Conservation (phyloP, 2,113 vertebrate species). For the Oncorhynchus mykiss region DNA sequence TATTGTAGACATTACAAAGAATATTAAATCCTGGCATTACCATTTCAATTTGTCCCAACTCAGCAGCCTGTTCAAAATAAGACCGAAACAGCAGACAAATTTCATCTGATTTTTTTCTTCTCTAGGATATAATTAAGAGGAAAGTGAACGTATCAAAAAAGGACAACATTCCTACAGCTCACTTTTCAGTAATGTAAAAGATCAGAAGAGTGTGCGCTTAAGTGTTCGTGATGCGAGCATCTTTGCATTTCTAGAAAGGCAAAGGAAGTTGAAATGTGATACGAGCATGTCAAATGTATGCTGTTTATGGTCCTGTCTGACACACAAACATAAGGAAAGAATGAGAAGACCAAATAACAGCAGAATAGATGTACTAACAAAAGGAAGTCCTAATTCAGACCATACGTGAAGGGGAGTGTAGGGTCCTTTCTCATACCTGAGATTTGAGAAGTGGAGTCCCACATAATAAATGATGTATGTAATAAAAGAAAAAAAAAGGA, state of each 20-base stretch:
- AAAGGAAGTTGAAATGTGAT: conserved; percentile 58
- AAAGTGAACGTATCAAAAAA: background rate
- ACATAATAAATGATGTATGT: background rate
- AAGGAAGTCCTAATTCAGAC: conserved; percentile 23
- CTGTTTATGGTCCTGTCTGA: conserved; percentile 14
- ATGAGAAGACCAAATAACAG: conserved; percentile 10
- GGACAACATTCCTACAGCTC: conserved; percentile 13
- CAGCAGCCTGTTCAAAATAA: conserved; percentile 19
- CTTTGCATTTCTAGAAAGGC: conserved; percentile 52
- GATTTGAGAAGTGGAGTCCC: background rate
- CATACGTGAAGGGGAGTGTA: conserved; percentile 28
- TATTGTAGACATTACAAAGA: conserved; percentile 8
- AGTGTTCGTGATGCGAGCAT: conserved; percentile 32
- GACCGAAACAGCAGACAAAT: background rate
- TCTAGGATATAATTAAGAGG: background rate
- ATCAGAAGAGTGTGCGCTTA: conserved; percentile 29
- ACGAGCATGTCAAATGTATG: conserved; percentile 49
- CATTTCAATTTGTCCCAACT: conserved; percentile 18
- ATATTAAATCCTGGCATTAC: conserved; percentile 26
- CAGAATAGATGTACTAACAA: conserved; percentile 11
- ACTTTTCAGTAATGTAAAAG: conserved; percentile 18
- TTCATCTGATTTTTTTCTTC: conserved; percentile 10
- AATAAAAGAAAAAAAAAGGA: conserved; percentile 23
- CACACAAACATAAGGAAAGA: conserved; percentile 22
- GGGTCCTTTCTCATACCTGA: conserved; percentile 21